Conservation (phyloP, 2,888 invertebrate species). For the Drosophila phalerata region DNA sequence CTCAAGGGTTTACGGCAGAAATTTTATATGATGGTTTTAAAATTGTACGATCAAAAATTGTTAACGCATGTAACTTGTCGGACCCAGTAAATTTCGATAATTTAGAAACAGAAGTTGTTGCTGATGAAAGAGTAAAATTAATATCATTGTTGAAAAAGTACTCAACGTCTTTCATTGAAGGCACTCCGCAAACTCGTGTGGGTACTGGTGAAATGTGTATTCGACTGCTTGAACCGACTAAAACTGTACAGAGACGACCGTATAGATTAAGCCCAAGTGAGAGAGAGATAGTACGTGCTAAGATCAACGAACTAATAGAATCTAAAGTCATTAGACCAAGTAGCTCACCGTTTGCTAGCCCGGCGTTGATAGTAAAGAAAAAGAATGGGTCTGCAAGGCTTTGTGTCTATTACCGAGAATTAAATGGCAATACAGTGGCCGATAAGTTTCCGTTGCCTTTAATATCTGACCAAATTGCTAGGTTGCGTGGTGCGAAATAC, state of each 20-base stretch:
- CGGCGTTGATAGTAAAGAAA: not conserved
- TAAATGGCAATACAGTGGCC: conserved; percentile 19
- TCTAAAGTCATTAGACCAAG: conserved; percentile 1
- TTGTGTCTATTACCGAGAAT: conserved; percentile 19
- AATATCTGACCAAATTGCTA: not conserved
- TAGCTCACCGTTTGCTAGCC: conserved; percentile 15
- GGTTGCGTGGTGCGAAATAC: conserved; percentile 8
- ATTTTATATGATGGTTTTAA: not conserved
- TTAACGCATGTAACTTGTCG: not conserved
- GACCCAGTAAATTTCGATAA: not conserved
- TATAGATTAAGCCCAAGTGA: too few relatives aligned
- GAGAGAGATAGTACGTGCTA: too few relatives aligned
- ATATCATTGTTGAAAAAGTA: not conserved
- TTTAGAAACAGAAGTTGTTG: not conserved
- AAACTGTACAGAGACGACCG: too few relatives aligned
- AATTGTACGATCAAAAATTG: not conserved
- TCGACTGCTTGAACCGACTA: too few relatives aligned
- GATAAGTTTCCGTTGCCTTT: conserved; percentile 20
- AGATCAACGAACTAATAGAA: too few relatives aligned
- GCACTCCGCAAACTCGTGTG: not conserved
- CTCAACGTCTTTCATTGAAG: conserved; percentile 1
- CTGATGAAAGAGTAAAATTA: not conserved
- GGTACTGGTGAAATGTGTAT: conserved; percentile 12
- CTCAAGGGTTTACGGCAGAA: not conserved
- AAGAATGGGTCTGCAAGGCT: conserved; percentile 16